A percentile compares a stretch with the other conserved stretches of the same genome.
Conservation (phyloP, 2,113 vertebrate genomes). For the Myrmecophaga tridactyla region DNA sequence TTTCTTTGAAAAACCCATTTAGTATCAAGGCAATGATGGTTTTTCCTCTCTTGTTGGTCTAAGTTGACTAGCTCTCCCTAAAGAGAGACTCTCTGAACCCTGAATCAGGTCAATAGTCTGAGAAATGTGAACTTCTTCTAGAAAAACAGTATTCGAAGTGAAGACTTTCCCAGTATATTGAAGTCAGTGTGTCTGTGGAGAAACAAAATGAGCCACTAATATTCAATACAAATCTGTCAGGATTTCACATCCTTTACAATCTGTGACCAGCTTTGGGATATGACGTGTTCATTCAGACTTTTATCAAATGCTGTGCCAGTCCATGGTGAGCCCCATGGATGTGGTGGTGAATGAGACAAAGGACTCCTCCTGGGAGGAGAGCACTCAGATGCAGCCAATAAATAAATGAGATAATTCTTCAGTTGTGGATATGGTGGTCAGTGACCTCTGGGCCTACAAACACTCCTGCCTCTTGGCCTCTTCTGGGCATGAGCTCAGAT, state of each 20-base stretch:
- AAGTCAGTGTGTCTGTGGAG: too few relatives aligned
- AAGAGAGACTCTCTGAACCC: neutral
- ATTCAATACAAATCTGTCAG: neutral
- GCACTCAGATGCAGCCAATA: neutral
- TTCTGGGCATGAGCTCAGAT: too few relatives aligned
- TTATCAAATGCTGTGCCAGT: too few relatives aligned
- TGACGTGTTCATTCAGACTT: neutral
- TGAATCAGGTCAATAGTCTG: neutral
- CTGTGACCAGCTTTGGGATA: neutral
- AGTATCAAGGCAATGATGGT: neutral
- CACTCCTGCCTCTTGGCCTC: neutral
- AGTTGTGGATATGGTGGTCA: too few relatives aligned
- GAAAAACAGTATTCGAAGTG: neutral
- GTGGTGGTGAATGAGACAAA: too few relatives aligned
- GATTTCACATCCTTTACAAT: neutral
- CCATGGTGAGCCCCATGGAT: too few relatives aligned
- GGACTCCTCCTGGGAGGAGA: neutral
- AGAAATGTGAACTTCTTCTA: neutral
- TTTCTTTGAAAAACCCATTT: neutral
- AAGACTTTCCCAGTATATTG: too few relatives aligned
- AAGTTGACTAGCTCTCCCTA: neutral
- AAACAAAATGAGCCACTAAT: too few relatives aligned
- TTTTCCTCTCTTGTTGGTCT: neutral
- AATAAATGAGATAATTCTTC: neutral
- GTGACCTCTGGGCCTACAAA: neutral